Evolutionary conservation across 2,113 vertebrate species (phyloP).

Genomic region (Actenoides hombroni): DNA sequence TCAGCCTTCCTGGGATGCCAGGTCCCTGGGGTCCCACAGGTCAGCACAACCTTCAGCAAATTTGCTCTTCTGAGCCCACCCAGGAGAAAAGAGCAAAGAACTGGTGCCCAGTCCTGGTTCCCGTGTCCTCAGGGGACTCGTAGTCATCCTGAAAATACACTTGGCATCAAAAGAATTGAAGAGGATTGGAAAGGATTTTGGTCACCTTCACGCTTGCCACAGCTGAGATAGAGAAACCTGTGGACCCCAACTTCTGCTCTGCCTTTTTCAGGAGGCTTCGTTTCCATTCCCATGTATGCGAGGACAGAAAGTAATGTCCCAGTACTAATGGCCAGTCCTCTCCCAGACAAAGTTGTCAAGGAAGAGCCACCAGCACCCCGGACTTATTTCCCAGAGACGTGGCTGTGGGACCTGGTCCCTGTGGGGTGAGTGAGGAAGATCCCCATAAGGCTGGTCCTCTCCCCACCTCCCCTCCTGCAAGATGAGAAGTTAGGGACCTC

Average conservation of each 20-base stretch:
- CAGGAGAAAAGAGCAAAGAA: background rate
- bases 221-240: background rate
- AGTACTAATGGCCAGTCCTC: fast-evolving
- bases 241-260: background rate
- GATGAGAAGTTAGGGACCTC: background rate
- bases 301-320: fast-evolving
- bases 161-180: fast-evolving
- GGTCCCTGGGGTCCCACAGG: fast-evolving
- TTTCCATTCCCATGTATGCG: fast-evolving
- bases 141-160: background rate
- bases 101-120: background rate
- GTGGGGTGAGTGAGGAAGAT: slow-evolving; percentile 72
- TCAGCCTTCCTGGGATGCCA: fast-evolving
- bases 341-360: fast-evolving
- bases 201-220: background rate
- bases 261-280: background rate
- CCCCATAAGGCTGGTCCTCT: background rate
- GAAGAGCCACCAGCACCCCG: slow-evolving; percentile 2
- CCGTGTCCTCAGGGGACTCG: fast-evolving
- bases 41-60: background rate
- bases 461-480: background rate
- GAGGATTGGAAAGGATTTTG: background rate
- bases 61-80: fast-evolving
- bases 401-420: slow-evolving; percentile 81
- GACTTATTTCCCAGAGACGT: slow-evolving; percentile 79